Evolutionary conservation across 2,113 vertebrate genomes (phyloP).

Genomic region (Eclectus roratus): DNA sequence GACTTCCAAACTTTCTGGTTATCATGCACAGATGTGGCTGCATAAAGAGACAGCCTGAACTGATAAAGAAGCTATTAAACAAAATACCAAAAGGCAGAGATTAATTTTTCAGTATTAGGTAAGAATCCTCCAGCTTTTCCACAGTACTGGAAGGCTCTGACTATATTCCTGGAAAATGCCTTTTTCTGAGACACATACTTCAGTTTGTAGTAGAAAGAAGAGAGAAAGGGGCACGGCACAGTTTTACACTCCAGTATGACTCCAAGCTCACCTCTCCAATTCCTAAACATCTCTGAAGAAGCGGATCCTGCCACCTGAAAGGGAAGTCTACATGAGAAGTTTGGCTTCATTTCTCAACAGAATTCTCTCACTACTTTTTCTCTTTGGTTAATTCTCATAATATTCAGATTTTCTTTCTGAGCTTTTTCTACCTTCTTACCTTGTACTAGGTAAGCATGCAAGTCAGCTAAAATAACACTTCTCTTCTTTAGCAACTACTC

Average conservation of each 20-base stretch:
- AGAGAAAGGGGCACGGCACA: neutral
- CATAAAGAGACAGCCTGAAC: neutral
- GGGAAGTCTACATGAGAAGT: neutral
- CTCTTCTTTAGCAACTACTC: neutral
- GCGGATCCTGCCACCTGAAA: neutral
- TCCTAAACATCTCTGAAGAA: neutral
- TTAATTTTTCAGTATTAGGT: neutral
- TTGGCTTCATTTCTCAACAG: neutral
- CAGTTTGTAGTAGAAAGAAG: neutral
- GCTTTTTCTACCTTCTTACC: neutral
- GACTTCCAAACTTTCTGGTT: neutral
- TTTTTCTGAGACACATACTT: neutral
- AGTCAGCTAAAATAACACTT: neutral
- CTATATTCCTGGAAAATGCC: neutral
- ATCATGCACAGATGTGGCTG: neutral
- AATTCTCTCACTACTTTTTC: neutral
- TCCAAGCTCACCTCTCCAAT: neutral
- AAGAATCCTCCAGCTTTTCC: neutral
- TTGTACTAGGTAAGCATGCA: neutral
- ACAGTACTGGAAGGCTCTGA: rapidly evolving
- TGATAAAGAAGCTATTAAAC: neutral
- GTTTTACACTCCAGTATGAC: neutral
- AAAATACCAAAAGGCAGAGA: neutral
- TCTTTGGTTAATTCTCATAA: neutral
- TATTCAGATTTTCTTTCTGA: neutral